These are phyloP conservation scores for Sula dactylatra DNA, from an alignment of 2,113 vertebrate genomes.

Conservation along the genomic window DNA sequence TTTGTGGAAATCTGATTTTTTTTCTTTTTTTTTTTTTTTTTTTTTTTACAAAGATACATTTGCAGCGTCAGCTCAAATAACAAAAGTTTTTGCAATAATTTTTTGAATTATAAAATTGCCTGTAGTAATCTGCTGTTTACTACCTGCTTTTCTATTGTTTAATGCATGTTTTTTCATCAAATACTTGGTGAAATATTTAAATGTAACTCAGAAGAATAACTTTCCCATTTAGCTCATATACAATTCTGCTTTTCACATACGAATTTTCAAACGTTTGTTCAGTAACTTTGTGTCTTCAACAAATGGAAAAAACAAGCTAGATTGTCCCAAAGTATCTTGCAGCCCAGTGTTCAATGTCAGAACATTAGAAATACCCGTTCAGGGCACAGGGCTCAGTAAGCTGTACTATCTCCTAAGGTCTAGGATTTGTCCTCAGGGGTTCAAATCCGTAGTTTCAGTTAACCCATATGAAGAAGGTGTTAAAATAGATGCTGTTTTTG, in stretches of 20 bases:
- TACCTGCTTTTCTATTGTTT: background rate
- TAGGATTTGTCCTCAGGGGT: background rate
- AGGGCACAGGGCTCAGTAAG: background rate
- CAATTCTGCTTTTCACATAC: background rate
- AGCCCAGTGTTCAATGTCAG: background rate
- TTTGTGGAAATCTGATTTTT: background rate
- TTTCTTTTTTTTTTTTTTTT: background rate
- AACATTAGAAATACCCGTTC: background rate
- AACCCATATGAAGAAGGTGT: background rate
- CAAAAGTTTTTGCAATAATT: background rate
- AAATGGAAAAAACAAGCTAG: background rate
- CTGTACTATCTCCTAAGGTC: background rate
- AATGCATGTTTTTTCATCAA: background rate
- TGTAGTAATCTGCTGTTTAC: background rate
- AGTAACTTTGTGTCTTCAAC: background rate
- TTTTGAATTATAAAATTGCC: background rate
- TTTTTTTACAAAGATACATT: background rate
- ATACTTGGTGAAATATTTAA: background rate
- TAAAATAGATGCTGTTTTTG: background rate
- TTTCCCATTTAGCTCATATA: background rate
- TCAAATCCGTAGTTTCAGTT: background rate
- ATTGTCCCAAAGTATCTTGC: background rate
- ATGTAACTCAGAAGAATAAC: background rate
- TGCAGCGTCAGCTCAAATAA: background rate
- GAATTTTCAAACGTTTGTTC: background rate